Evolutionary conservation across 37 sponge, comb jelly and placozoan species (phyloP).

Genomic region (Bolinopsis microptera): DNA sequence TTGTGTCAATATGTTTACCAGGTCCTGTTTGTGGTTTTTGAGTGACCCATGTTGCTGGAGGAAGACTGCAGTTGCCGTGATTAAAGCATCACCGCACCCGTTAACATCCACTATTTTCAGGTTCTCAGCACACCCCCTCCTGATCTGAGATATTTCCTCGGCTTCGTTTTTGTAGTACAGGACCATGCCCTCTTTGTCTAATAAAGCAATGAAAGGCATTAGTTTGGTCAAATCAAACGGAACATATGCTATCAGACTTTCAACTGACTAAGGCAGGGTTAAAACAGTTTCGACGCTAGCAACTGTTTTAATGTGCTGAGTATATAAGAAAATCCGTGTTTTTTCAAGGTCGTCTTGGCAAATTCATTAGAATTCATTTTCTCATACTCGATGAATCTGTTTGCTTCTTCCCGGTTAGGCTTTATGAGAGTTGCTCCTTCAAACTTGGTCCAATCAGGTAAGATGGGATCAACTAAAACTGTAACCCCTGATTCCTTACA

Average conservation of each 20-base stretch:
- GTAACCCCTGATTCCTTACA: not conserved
- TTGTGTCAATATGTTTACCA: not conserved
- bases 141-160: not conserved
- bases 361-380: not conserved
- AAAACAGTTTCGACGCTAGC: too few species aligned
- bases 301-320: not conserved
- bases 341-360: not conserved
- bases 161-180: not conserved
- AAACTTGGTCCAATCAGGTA: slow-evolving; percentile 32
- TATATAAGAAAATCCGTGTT: not conserved
- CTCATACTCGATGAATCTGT: not conserved
- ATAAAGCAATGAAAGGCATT: too few species aligned
- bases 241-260: too few species aligned
- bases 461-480: slow-evolving; percentile 10
- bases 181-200: not conserved
- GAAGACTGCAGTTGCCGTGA: not conserved
- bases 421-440: not conserved
- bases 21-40: not conserved
- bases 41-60: not conserved
- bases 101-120: not conserved
- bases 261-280: too few species aligned
- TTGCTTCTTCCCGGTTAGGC: not conserved
- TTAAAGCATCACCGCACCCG: not conserved
- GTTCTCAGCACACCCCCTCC: not conserved
- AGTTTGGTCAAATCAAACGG: too few species aligned